Evolutionary conservation across 2,797 vertebrate species (phyloP), one percentile per base, ranked within the genome.

Genomic region (Enteromius argenteus): DNA sequence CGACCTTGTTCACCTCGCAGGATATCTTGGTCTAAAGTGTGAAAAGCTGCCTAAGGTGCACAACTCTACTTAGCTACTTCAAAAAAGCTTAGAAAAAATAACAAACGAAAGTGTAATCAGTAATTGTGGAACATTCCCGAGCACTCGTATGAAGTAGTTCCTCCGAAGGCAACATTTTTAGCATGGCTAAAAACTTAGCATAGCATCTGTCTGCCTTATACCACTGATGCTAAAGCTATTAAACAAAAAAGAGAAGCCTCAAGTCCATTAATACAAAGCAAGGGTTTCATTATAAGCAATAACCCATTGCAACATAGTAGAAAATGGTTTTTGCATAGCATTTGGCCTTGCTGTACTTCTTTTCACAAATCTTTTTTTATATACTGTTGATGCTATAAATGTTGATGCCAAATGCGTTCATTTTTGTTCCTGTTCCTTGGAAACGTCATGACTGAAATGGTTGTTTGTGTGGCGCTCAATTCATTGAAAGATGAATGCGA

Each of bases 291-390:
- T 89, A 90, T 86, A 91, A 92, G 91, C 91, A 85, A 27, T 67
- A 89, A 67, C 76, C 51, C 77, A 82, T 64, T 79, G 68, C 51
- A 74, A 81, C 79, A 56, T 74, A 91, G 87, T 90, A 90, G 77
- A 89, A 92, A 92, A 92, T 87, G 92, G 7, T 84, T 90, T 92
- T 95, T 95, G 95, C 94, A 95, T 96, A 94, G 93, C 94, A 93
- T 94, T 95, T 93, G 94, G 92, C 94, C 88, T 93, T 86, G 90
- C 89, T 92, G 90, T 91, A 91, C 86, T 87, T 77, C 81, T 81
- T 68, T 87, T 87, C 85, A 74, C 78, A 81, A 86, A 80, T 86
- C 81, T 80, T 86, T 75, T 82, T 53, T 23, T 87, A 75, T 58
- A 90, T 67, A 90, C 62, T 27, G 85, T 80, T 42, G 42, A 42